Evolutionary conservation across 2,797 vertebrate species (phyloP).

Genomic region (Echeneis naucrates): DNA sequence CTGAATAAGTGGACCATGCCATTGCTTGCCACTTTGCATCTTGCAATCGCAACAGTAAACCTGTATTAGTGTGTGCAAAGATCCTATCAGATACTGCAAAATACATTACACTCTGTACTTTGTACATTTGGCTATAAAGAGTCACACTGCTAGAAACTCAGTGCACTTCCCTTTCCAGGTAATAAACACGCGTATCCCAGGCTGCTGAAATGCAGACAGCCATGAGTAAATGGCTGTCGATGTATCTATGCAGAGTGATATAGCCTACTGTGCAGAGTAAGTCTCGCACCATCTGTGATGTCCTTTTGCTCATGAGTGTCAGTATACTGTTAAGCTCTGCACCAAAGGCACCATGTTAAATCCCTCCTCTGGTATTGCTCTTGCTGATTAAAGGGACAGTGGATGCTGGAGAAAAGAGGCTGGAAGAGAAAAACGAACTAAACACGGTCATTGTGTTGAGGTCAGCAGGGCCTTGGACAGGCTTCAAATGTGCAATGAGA

Average conservation of each 20-base stretch:
- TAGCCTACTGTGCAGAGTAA: constrained; percentile 24
- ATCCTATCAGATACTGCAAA: constrained; percentile 4
- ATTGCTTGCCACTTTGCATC: constrained; percentile 45
- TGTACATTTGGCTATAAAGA: background rate
- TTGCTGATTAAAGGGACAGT: constrained; percentile 59
- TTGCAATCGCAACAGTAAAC: constrained; percentile 13
- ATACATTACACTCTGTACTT: background rate
- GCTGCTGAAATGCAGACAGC: constrained; percentile 23
- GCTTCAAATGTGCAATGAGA: constrained; percentile 75
- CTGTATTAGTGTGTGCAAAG: constrained; percentile 6
- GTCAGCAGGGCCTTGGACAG: constrained; percentile 69
- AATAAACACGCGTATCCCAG: background rate
- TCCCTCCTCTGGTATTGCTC: constrained; percentile 50
- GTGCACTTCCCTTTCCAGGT: background rate
- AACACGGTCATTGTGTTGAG: constrained; percentile 68
- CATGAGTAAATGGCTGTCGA: constrained; percentile 18
- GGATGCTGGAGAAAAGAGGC: constrained; percentile 21
- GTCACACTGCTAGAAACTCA: background rate
- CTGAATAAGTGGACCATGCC: constrained; percentile 21
- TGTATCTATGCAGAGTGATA: constrained; percentile 15
- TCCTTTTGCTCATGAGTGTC: constrained; percentile 52
- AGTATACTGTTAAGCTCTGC: constrained; percentile 57
- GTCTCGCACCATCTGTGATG: constrained; percentile 56
- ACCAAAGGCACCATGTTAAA: constrained; percentile 56
- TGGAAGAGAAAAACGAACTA: constrained; percentile 24